Percentiles rank a stretch among this genome's conserved stretches.
These are phyloP conservation scores for Sweltsa coloradensis DNA, from an alignment of 1,140 invertebrate species.

Conservation along the genomic window DNA sequence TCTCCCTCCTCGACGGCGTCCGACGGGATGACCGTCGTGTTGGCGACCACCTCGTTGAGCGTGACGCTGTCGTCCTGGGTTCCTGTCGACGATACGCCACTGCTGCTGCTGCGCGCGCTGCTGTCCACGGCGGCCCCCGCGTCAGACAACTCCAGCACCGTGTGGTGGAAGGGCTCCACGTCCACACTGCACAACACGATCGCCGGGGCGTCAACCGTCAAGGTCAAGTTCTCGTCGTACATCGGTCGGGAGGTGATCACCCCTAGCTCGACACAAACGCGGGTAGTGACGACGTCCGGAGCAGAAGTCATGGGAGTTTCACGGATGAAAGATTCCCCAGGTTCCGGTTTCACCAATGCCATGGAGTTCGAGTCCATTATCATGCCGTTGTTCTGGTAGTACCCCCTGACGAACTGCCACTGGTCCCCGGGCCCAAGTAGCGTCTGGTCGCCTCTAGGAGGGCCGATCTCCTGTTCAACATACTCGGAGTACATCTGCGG, in stretches of 20 bases:
- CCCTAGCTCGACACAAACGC: conserved; percentile 23
- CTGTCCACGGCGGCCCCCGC: too few relatives aligned
- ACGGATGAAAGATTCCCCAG: conserved; percentile 12
- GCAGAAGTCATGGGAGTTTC: neutral
- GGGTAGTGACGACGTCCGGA: conserved; percentile 20
- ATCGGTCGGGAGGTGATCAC: conserved; percentile 10
- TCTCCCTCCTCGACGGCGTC: neutral
- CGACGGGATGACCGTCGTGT: neutral
- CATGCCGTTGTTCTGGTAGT: neutral
- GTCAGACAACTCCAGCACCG: conserved; percentile 1
- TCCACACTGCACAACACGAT: conserved; percentile 26
- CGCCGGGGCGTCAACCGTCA: conserved; percentile 14
- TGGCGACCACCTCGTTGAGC: neutral
- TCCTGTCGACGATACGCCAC: neutral
- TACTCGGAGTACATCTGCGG: conserved; percentile 5
- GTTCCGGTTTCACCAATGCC: conserved; percentile 5
- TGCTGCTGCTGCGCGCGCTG: neutral
- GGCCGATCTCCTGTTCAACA: conserved; percentile 5
- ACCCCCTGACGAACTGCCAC: conserved; percentile 5
- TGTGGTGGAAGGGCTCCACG: conserved; percentile 20
- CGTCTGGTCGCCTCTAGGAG: neutral
- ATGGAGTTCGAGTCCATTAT: neutral
- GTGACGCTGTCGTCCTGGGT: neutral
- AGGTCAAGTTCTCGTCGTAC: neutral
- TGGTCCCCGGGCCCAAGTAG: neutral